These are phyloP conservation scores for Alca torda DNA, from an alignment of 2,797 vertebrate species.

Conservation along the genomic window DNA sequence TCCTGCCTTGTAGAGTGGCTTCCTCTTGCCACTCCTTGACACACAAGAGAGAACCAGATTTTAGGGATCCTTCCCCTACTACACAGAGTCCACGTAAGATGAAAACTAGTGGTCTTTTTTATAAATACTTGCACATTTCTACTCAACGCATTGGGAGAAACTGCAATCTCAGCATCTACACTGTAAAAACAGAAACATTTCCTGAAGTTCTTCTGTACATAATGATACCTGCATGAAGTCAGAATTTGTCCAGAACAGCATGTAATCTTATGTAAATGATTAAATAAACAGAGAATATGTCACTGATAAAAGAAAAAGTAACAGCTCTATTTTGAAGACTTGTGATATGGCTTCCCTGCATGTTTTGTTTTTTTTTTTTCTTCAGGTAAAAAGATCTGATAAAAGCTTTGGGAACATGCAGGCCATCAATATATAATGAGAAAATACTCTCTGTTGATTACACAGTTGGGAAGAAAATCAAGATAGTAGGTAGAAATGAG, in stretches of 20 bases:
- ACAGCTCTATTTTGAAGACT: neutral
- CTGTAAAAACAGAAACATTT: neutral
- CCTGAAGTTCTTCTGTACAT: neutral
- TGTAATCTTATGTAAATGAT: neutral
- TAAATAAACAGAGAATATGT: neutral
- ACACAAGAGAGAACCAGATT: neutral
- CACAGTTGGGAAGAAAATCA: neutral
- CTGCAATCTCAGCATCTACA: neutral
- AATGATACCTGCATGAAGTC: neutral
- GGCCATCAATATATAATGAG: slow-evolving; percentile 41
- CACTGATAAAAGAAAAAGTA: neutral
- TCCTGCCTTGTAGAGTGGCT: neutral
- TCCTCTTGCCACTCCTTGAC: neutral
- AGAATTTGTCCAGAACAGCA: neutral
- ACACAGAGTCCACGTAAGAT: neutral
- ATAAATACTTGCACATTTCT: neutral
- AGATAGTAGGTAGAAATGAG: neutral
- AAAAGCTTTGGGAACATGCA: slow-evolving; percentile 25
- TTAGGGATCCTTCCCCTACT: neutral
- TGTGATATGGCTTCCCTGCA: neutral
- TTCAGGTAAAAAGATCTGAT: neutral
- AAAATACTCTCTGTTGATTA: neutral
- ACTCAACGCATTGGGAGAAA: neutral
- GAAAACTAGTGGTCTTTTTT: neutral
- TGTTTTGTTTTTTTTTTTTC: neutral